Percentiles rank a stretch among this genome's conserved stretches.
phyloP scores from a whole-genome alignment of 2,113 vertebrate species.

The Sinocyclocheilus maitianheensis region DNA sequence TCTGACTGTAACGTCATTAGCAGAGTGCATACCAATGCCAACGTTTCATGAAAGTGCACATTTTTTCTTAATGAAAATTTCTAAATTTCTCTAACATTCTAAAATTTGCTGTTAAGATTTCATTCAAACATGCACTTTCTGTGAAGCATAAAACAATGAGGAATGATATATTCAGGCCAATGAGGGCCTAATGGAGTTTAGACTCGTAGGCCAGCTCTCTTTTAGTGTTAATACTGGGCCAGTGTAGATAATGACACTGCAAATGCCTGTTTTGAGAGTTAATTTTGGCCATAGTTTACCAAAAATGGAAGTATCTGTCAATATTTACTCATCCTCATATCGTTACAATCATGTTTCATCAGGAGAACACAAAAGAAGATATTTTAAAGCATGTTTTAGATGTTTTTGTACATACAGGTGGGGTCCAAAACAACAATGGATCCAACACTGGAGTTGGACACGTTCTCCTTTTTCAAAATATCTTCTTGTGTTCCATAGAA shows the following conservation, averaged over 20 bases:
- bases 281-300: too few species aligned
- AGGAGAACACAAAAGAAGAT: background rate
- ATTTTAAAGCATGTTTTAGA: background rate
- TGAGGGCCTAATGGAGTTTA: background rate
- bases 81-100: too few species aligned
- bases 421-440: background rate
- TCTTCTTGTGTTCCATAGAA: background rate
- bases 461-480: too few species aligned
- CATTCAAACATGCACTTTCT: background rate
- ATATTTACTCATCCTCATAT: background rate
- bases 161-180: conserved; percentile 8
- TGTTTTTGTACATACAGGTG: background rate
- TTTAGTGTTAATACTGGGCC: background rate
- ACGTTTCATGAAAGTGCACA: conserved; percentile 27
- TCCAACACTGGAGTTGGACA: background rate
- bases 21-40: conserved; percentile 7
- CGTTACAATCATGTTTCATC: background rate
- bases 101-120: background rate
- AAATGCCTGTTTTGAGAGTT: too few species aligned
- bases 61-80: conserved; percentile 15
- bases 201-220: background rate
- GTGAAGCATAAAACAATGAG: conserved; percentile 20
- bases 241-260: too few species aligned
- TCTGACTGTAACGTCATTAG: conserved; percentile 10
- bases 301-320: too few species aligned